These are phyloP conservation scores for Nemotelus nigrinus DNA, from an alignment of 2,888 invertebrate species.

Conservation along the genomic window DNA sequence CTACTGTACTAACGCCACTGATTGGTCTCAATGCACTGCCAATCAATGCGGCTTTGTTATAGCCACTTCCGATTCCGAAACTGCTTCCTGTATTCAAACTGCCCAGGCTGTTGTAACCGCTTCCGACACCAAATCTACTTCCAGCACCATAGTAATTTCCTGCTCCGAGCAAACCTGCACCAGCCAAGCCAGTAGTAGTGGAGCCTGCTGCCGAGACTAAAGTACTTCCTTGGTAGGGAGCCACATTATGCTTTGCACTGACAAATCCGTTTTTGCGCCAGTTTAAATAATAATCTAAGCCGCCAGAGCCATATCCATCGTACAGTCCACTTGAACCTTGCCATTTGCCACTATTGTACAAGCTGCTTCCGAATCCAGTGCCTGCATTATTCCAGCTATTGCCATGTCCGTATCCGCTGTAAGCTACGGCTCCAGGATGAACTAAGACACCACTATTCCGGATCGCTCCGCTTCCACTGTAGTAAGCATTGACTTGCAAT, in stretches of 20 bases:
- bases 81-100: not conserved
- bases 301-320: slow-evolving; percentile 9
- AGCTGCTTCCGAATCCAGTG: not conserved
- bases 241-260: not conserved
- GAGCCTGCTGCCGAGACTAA: not conserved
- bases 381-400: slow-evolving; percentile 20
- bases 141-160: not conserved
- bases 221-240: not conserved
- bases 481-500: not conserved
- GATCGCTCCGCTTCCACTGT: not conserved
- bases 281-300: slow-evolving; percentile 15
- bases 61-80: not conserved
- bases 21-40: too few species aligned
- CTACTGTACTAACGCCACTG: not conserved
- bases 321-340: not conserved
- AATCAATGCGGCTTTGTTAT: not conserved
- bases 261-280: slow-evolving; percentile 18
- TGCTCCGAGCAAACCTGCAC: not conserved
- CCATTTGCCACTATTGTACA: slow-evolving; percentile 16
- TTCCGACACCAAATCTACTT: not conserved
- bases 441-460: not conserved
- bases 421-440: not conserved
- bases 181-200: not conserved
- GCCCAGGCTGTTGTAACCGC: not conserved
- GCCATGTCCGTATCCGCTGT: slow-evolving; percentile 21